phyloP scores from a whole-genome alignment of 1,140 invertebrate genomes.

The Muscidifurax raptorellus region DNA sequence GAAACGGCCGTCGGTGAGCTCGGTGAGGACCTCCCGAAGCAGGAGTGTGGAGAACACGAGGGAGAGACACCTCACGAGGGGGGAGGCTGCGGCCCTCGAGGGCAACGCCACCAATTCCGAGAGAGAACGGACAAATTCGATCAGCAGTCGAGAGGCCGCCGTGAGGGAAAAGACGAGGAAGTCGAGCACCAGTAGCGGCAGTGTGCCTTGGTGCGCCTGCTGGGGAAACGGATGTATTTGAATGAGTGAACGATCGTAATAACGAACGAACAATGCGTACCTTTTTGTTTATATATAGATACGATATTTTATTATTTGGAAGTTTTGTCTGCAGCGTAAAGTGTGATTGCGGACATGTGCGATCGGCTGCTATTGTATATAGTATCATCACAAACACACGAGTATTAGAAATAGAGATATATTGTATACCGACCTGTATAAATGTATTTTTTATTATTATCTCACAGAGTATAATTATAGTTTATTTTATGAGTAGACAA shows the following conservation, averaged over 20 bases:
- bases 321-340: background rate
- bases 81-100: constrained; percentile 63
- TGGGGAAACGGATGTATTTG: constrained; percentile 91
- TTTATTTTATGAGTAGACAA: background rate
- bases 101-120: constrained; percentile 74
- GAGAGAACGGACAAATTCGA: constrained; percentile 82
- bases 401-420: background rate
- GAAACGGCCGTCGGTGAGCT: constrained; percentile 65
- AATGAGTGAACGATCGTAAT: too few relatives aligned
- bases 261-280: background rate
- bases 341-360: too few relatives aligned
- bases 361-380: too few relatives aligned
- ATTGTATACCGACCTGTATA: background rate
- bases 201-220: constrained; percentile 90
- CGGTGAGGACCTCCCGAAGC: constrained; percentile 63
- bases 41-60: constrained; percentile 62
- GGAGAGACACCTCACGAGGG: constrained; percentile 55
- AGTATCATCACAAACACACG: background rate
- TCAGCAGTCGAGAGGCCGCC: constrained; percentile 78
- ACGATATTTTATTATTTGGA: too few relatives aligned
- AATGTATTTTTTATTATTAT: background rate
- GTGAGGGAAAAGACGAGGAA: constrained; percentile 78
- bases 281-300: background rate
- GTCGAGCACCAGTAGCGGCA: constrained; percentile 79
- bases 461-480: background rate